A percentile compares a stretch with the other conserved stretches of the same genome.
Evolutionary conservation across 1,140 invertebrate species (phyloP).

Genomic region (Atta colombica): DNA sequence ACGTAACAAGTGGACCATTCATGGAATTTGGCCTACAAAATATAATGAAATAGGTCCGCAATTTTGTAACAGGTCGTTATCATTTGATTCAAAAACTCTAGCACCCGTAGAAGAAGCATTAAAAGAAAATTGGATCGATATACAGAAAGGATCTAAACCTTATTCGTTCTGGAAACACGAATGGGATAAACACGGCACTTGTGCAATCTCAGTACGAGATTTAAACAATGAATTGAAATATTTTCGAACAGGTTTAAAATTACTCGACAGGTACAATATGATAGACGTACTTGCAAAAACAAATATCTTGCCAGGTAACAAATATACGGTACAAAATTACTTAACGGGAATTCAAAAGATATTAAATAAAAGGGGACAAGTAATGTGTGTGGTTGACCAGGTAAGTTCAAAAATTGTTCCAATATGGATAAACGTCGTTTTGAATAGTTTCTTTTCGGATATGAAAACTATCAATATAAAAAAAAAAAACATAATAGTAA

Average conservation of each 20-base stretch:
- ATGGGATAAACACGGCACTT: constrained; percentile 95
- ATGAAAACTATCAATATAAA: background rate
- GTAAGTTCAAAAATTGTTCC: constrained; percentile 70
- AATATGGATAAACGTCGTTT: constrained; percentile 67
- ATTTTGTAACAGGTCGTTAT: constrained; percentile 90
- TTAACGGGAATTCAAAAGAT: constrained; percentile 86
- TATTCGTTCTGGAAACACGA: constrained; percentile 93
- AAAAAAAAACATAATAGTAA: background rate
- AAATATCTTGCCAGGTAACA: constrained; percentile 88
- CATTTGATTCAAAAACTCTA: constrained; percentile 89
- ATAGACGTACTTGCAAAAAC: constrained; percentile 87
- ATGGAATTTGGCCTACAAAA: constrained; percentile 94
- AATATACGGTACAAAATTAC: constrained; percentile 88
- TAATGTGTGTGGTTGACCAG: constrained; percentile 75
- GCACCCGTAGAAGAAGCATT: constrained; percentile 88
- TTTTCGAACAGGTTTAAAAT: constrained; percentile 90
- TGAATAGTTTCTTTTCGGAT: constrained; percentile 38
- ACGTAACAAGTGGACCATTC: constrained; percentile 91
- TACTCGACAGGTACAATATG: constrained; percentile 89
- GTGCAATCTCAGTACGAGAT: constrained; percentile 88
- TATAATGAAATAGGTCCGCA: constrained; percentile 89
- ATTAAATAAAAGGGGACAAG: constrained; percentile 71
- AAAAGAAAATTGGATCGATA: constrained; percentile 91
- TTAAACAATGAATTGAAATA: constrained; percentile 91
- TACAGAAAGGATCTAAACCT: constrained; percentile 88